Evolutionary conservation across 2,113 vertebrate species (phyloP), one percentile per base, ranked within the genome.

Genomic region (Albula glossodonta): DNA sequence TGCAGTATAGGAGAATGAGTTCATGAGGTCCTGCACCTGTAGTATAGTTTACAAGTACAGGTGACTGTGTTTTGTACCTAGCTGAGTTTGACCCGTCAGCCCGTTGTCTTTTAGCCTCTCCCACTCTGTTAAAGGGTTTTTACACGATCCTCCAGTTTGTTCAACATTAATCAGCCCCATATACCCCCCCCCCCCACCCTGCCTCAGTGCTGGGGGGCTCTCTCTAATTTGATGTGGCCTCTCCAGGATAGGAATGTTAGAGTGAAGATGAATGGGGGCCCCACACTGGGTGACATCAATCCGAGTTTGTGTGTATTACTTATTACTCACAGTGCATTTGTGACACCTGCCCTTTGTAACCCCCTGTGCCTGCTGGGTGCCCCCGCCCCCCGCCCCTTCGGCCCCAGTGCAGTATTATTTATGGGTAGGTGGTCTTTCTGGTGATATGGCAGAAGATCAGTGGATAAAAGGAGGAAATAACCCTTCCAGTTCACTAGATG

Each of bases 281-380:
- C 91, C 89, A 90, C 91, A 85, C 82, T 89, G 89, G 89, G 94
- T 94, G 91, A 94, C 91, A 97, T 97, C 96, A 95, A 94, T 97
- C 96, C 96, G 92, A 83, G 91, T 95, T 95, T 93, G 95, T 95
- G 94, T 95, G 93, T 94, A 94, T 96, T 95, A 95, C 94, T 95
- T 96, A 95, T 96, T 94, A 93, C 94, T 96, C 94, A 91, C 93
- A 90, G 93, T 95, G 94, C 93, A 93, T 96, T 93, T 96, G 93
- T 95, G 94, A 95, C 94, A 95, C 92, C 80, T 90, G 92, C 92
- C 93, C 93, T 95, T 89, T 93, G 86, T 93, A 91, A 92, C 92
- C 85, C 90, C 90, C 89, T 89, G 92, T 93, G 90, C 83, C 92
- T 88, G 88, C 88, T 91, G 82, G 88, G 90, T 90, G 91, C 84